Base-by-base conservation (phyloP, 1,140 invertebrate genomes). In the Luehdorfia chinensis region DNA sequence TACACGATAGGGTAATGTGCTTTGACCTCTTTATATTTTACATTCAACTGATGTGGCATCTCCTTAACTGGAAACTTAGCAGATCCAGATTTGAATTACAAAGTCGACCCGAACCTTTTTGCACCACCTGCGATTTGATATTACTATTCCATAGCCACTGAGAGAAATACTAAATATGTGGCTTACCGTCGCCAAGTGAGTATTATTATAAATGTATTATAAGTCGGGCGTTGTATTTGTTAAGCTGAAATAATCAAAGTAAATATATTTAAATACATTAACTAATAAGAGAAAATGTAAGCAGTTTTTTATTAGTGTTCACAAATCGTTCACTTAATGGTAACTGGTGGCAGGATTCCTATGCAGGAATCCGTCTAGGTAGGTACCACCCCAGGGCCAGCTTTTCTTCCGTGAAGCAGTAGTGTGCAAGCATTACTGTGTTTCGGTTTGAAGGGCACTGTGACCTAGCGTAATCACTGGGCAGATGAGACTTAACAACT, bases 51-150 rank as follows among this genome's bases (percentile, higher is more conserved):
- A 19, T 9, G 18, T n/a, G 4, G 7, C 18, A 16, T 4, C n/a
- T 11, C 34, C 11, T 6, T 4, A 11, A 9, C 16, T n/a, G 27
- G 14, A 14, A 43, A 43, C 39, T 43, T 43, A 27, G 27, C 39
- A 18, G 27, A n/a, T 16, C n/a, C 39, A n/a, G 14, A 43, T 43
- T 43, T 43, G 39, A 43, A 43, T 43, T 43, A 43, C 39, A 43
- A 43, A 43, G 39, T 43, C 39, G 25, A 28, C 23, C 39, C 39
- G 13, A n/a, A 14, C 39, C 39, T 43, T 43, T 43, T 43, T 43
- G 39, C 39, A 12, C 39, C 39, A 43, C 39, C 39, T 43, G 39
- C 30, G 39, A 30, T 43, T 41, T 28, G 8, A 41, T 41, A 41
- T 41, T 41, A 41, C 39, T 30, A 43, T 30, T 43, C 39, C 14